Conservation (phyloP, 2,797 vertebrate species). For the Champsocephalus esox region DNA sequence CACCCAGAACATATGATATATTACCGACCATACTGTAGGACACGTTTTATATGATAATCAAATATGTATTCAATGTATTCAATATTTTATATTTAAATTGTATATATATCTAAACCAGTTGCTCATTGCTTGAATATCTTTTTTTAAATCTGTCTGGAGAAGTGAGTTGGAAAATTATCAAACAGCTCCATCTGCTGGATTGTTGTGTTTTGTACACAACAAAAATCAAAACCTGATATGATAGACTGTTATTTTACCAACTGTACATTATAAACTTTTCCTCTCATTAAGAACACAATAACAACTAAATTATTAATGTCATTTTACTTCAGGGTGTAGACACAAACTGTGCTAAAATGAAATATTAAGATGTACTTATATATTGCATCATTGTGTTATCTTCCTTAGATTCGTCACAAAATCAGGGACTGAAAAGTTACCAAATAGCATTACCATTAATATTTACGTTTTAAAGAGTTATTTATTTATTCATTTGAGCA, state of each 20-base stretch:
- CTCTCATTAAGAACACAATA: neutral
- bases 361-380: neutral
- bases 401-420: neutral
- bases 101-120: no score
- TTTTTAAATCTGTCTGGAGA: neutral
- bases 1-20: neutral
- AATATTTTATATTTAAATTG: no score
- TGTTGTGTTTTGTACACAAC: conserved; percentile 17
- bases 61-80: no score
- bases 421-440: no score
- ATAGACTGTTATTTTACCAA: neutral
- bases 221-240: neutral
- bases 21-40: neutral
- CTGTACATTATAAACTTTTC: neutral
- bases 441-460: neutral
- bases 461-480: neutral
- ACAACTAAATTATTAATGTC: neutral
- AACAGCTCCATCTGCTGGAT: conserved; percentile 59
- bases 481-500: neutral
- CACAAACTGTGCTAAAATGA: neutral
- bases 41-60: neutral
- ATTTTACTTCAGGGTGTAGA: neutral
- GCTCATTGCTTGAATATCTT: neutral
- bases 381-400: neutral
- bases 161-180: neutral